A percentile compares a stretch with the other conserved stretches of the same genome.
Evolutionary conservation across 2,888 invertebrate genomes (phyloP).

Genomic region (Caenorhabditis drosophilae): DNA sequence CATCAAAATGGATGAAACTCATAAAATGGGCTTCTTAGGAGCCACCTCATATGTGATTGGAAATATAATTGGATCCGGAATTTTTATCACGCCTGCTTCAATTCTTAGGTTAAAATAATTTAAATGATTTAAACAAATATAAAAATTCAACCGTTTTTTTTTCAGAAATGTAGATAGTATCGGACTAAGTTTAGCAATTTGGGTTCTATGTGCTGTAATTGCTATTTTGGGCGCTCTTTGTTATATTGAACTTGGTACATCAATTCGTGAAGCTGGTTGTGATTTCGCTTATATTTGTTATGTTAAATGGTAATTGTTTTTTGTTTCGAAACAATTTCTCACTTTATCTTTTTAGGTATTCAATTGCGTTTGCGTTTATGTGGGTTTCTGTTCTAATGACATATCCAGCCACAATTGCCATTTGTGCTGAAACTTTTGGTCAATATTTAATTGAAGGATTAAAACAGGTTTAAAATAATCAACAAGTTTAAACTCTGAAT

Average conservation of each 20-base stretch:
- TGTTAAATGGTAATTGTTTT: conserved; percentile 48
- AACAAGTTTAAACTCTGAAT: not conserved
- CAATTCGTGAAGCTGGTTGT: conserved; percentile 66
- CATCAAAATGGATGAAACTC: conserved; percentile 54
- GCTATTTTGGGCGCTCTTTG: conserved; percentile 67
- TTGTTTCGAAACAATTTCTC: not conserved
- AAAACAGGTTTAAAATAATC: conserved; percentile 33
- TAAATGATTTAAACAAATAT: not conserved
- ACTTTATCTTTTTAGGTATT: conserved; percentile 30
- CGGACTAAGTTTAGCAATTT: conserved; percentile 88
- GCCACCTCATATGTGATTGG: conserved; percentile 66
- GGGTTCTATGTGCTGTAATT: conserved; percentile 84
- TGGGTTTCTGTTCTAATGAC: conserved; percentile 68
- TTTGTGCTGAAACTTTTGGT: conserved; percentile 67
- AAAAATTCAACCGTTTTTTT: not conserved
- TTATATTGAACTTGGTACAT: conserved; percentile 67
- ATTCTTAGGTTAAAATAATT: conserved; percentile 31
- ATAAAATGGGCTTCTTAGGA: conserved; percentile 65
- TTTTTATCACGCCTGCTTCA: conserved; percentile 64
- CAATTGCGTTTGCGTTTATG: conserved; percentile 66
- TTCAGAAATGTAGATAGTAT: conserved; percentile 75
- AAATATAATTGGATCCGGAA: conserved; percentile 67
- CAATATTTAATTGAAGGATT: conserved; percentile 61
- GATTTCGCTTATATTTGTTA: conserved; percentile 67
- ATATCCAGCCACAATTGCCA: conserved; percentile 67